Evolutionary conservation across 2,113 vertebrate species (phyloP).

Genomic region (Pagrus major): DNA sequence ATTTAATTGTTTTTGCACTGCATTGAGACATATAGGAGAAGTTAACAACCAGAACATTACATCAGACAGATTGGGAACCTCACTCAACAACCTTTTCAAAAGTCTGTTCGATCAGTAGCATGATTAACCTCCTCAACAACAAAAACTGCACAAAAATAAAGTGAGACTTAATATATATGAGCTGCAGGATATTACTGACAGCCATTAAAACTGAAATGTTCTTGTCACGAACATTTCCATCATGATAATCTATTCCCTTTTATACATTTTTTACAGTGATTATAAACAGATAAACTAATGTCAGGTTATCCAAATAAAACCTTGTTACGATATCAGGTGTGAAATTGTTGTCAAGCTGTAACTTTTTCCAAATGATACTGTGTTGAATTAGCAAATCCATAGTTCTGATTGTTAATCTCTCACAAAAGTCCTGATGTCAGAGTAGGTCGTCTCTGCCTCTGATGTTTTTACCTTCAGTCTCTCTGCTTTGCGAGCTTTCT

Average conservation of each 20-base stretch:
- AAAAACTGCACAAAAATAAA: background rate
- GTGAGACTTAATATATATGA: background rate
- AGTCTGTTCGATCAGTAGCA: background rate
- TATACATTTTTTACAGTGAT: background rate
- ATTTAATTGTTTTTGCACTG: background rate
- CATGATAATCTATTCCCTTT: background rate
- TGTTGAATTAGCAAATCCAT: background rate
- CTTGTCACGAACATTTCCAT: no score
- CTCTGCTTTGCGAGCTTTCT: rapidly evolving
- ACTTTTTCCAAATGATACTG: no score
- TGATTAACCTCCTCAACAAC: background rate
- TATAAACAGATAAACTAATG: no score
- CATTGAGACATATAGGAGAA: background rate
- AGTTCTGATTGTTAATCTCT: background rate
- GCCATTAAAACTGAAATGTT: background rate
- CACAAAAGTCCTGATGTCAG: rapidly evolving
- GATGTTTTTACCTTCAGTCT: background rate
- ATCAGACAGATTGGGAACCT: background rate
- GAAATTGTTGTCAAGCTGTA: background rate
- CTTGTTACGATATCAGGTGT: no score
- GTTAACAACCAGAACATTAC: background rate
- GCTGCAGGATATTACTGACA: background rate
- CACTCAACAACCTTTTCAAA: background rate
- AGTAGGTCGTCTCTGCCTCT: background rate
- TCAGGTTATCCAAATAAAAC: no score